phyloP scores from a whole-genome alignment of 2,113 vertebrate species.

The Athene noctua region DNA sequence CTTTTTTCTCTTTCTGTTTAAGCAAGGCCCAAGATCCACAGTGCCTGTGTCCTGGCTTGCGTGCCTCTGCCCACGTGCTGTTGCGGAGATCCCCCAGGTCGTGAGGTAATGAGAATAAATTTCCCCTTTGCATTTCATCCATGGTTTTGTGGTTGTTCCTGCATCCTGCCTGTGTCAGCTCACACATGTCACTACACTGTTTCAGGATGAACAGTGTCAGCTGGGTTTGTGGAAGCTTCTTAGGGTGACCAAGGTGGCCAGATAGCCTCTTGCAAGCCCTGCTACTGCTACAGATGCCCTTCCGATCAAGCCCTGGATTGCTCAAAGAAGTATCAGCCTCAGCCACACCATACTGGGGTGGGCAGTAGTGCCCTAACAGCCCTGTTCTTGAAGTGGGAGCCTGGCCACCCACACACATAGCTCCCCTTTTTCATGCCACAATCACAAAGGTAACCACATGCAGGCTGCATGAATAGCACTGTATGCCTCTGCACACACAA shows the following conservation, averaged over 20 bases:
- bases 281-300: background rate
- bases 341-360: fast-evolving
- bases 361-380: fast-evolving
- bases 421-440: background rate
- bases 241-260: background rate
- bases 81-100: no score
- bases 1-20: no score
- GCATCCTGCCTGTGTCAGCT: no score
- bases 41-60: no score
- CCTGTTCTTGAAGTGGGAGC: background rate
- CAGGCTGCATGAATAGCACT: fast-evolving
- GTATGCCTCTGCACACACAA: no score
- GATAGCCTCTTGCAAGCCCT: background rate
- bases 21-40: no score
- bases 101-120: no score
- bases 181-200: background rate
- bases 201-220: fast-evolving
- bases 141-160: no score
- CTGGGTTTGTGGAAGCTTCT: background rate
- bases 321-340: background rate
- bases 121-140: no score
- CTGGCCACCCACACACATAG: background rate
- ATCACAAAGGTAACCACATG: fast-evolving
- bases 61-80: no score
- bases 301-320: background rate